These are phyloP conservation scores for Myodes glareolus DNA, from an alignment of 2,113 vertebrate species.

Conservation along the genomic window DNA sequence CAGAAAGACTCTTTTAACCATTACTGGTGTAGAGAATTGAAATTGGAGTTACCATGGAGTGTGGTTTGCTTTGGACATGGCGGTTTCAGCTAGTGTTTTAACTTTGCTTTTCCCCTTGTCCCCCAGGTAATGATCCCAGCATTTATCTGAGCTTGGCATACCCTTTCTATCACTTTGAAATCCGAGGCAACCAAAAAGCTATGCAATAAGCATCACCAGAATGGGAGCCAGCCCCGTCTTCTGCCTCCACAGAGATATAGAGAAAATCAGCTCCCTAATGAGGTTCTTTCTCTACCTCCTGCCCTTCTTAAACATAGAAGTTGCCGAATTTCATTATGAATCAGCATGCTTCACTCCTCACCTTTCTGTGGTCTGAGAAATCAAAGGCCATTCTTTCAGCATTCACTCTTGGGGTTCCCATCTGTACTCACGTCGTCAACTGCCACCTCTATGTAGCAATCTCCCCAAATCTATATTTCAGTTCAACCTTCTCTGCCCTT, in stretches of 20 bases:
- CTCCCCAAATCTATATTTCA: neutral
- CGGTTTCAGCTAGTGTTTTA: neutral
- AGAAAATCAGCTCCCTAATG: slow-evolving; percentile 48
- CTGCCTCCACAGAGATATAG: neutral
- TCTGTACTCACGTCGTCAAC: neutral
- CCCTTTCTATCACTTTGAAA: slow-evolving; percentile 31
- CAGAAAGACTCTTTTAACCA: neutral
- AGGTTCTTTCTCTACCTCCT: slow-evolving; percentile 37
- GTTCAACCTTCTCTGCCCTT: neutral
- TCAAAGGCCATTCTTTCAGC: slow-evolving; percentile 30
- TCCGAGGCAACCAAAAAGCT: slow-evolving; percentile 4
- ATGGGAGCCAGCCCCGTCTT: neutral
- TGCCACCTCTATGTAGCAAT: neutral
- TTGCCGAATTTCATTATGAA: slow-evolving; percentile 18
- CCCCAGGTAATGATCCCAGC: neutral
- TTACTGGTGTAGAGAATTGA: neutral
- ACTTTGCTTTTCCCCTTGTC: neutral
- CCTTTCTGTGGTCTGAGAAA: neutral
- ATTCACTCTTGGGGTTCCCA: slow-evolving; percentile 7
- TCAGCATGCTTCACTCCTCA: neutral
- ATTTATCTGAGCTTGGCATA: neutral
- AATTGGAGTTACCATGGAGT: neutral
- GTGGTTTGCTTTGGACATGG: neutral
- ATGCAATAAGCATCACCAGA: neutral
- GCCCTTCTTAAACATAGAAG: slow-evolving; percentile 41